Percentiles rank a stretch among this genome's conserved stretches.
Conservation (phyloP, 2,888 invertebrate genomes). For the Agonopterix arenella region DNA sequence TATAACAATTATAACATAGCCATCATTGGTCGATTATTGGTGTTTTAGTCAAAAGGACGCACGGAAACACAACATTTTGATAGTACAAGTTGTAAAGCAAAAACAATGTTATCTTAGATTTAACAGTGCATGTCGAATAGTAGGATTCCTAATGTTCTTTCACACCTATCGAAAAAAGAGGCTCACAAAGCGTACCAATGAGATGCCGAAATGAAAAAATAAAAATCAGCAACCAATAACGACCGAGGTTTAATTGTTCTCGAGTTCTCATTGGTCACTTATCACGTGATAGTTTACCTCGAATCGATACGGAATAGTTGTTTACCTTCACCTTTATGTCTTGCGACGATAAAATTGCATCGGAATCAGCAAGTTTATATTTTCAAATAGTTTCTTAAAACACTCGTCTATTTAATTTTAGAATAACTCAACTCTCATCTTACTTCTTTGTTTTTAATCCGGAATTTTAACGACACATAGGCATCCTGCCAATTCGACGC, state of each 20-base stretch:
- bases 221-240: slow-evolving; percentile 1
- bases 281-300: slow-evolving; percentile 6
- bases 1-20: too few species aligned
- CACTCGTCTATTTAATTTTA: too few species aligned
- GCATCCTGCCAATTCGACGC: slow-evolving; percentile 47
- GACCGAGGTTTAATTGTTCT: background rate
- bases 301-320: slow-evolving; percentile 1
- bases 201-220: background rate
- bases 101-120: slow-evolving; percentile 4
- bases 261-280: slow-evolving; percentile 6
- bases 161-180: background rate
- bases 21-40: too few species aligned
- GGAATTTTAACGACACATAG: slow-evolving; percentile 21
- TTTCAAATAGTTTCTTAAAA: too few species aligned
- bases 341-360: background rate
- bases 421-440: too few species aligned
- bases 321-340: slow-evolving; percentile 8
- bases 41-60: too few species aligned
- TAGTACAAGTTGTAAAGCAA: background rate
- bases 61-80: background rate
- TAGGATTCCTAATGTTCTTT: slow-evolving; percentile 28
- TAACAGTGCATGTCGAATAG: slow-evolving; percentile 27
- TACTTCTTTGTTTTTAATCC: too few species aligned
- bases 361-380: too few species aligned
- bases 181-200: background rate